Percentiles rank a stretch among this genome's conserved stretches.
phyloP scores from a whole-genome alignment of 2,113 vertebrate genomes.

The Onychorhynchus coronatus region DNA sequence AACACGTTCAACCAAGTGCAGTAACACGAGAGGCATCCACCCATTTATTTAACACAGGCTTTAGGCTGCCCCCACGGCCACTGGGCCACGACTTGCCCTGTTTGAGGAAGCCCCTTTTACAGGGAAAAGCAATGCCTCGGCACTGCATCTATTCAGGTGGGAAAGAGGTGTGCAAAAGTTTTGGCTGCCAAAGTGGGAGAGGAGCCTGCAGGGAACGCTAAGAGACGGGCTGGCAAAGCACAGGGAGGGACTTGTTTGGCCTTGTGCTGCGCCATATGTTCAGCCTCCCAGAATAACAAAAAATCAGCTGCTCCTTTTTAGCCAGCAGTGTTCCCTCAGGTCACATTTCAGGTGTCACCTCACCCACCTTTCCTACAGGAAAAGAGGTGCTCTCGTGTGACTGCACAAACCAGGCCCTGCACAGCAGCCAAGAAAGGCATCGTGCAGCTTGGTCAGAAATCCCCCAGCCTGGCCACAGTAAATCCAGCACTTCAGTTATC shows the following conservation, averaged over 20 bases:
- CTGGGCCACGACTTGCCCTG: background rate
- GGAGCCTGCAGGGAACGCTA: background rate
- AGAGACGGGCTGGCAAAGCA: background rate
- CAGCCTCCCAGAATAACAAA: slow-evolving; percentile 36
- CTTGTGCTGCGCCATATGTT: slow-evolving; percentile 39
- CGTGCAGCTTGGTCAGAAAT: background rate
- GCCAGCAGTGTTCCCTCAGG: background rate
- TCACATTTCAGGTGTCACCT: background rate
- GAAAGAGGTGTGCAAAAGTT: background rate
- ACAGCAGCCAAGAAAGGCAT: background rate
- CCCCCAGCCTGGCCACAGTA: background rate
- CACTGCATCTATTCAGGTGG: background rate
- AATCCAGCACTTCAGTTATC: background rate
- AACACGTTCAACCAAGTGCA: background rate
- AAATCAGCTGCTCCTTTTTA: slow-evolving; percentile 35
- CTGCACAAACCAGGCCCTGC: background rate
- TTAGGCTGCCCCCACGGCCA: background rate
- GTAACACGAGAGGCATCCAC: background rate
- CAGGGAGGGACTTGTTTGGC: background rate
- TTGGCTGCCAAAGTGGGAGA: background rate
- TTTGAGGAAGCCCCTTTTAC: background rate
- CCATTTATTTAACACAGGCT: background rate
- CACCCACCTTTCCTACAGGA: background rate
- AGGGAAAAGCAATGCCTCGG: background rate
- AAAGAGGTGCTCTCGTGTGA: background rate